phyloP scores from a whole-genome alignment of 2,888 invertebrate species.

The Pristionchus exspectatus region DNA sequence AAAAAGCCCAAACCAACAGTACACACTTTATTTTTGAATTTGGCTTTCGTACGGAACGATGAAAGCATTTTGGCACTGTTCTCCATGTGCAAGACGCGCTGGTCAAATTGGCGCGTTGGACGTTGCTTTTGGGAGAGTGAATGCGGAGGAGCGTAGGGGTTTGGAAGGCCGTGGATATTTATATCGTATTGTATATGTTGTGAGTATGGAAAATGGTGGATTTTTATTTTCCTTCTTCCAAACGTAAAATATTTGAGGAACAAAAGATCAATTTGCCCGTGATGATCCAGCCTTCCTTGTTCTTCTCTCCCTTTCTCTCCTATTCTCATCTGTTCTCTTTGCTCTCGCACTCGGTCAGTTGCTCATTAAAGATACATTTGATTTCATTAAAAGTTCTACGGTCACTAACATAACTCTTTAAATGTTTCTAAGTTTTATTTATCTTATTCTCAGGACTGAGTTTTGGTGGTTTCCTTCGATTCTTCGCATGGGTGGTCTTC shows the following conservation, averaged over 20 bases:
- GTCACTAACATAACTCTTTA: neutral
- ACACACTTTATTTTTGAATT: too few species aligned
- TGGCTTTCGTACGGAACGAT: too few species aligned
- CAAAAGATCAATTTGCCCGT: conserved; percentile 97
- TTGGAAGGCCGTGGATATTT: too few species aligned
- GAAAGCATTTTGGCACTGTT: too few species aligned
- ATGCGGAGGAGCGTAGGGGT: too few species aligned
- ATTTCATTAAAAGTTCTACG: neutral
- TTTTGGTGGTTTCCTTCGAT: conserved; percentile 84
- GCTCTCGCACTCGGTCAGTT: conserved; percentile 56
- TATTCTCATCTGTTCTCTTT: conserved; percentile 69
- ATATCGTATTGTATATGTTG: too few species aligned
- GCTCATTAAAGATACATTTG: neutral
- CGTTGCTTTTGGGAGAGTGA: too few species aligned
- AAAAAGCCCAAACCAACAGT: too few species aligned
- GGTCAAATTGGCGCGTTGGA: too few species aligned
- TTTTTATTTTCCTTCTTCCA: neutral
- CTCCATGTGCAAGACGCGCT: too few species aligned
- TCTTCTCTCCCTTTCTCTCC: conserved; percentile 83
- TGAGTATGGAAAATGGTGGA: too few species aligned
- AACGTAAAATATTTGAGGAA: conserved; percentile 84
- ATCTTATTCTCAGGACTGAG: neutral
- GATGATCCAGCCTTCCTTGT: conserved; percentile 99
- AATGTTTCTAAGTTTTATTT: neutral
- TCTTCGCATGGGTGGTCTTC: conserved; percentile 92